Percentiles rank a stretch among this genome's conserved stretches.
Evolutionary conservation across 2,888 invertebrate species (phyloP).

Genomic region (Volucella inanis): DNA sequence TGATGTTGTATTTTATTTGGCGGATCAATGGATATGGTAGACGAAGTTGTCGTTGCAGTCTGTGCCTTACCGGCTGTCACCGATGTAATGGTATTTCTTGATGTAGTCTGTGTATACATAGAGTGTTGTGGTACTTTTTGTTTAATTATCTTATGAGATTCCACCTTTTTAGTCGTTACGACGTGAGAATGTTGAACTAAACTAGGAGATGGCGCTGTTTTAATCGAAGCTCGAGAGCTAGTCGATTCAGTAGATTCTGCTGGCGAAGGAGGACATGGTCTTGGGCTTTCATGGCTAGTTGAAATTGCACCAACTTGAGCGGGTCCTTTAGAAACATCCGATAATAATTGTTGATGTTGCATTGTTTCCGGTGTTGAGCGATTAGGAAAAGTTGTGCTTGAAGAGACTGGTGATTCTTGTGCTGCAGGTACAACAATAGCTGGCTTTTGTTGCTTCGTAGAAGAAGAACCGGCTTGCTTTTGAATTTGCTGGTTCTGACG

Average conservation of each 20-base stretch:
- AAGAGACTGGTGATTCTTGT: conserved; percentile 81
- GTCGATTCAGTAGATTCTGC: conserved; percentile 81
- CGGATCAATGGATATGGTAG: conserved; percentile 56
- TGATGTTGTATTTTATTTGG: conserved; percentile 75
- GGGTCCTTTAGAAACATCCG: conserved; percentile 85
- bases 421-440: conserved; percentile 83
- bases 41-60: conserved; percentile 89
- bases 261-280: conserved; percentile 86
- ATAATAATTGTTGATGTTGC: conserved; percentile 73
- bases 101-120: conserved; percentile 85
- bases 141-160: conserved; percentile 72
- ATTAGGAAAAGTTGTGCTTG: conserved; percentile 77
- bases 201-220: conserved; percentile 72
- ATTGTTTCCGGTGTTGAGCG: conserved; percentile 76
- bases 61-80: conserved; percentile 89
- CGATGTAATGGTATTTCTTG: conserved; percentile 92
- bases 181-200: conserved; percentile 56
- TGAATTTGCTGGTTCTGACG: conserved; percentile 76
- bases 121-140: conserved; percentile 81
- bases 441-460: conserved; percentile 75
- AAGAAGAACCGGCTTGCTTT: conserved; percentile 56
- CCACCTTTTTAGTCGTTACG: conserved; percentile 60
- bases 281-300: conserved; percentile 91
- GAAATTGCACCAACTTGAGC: conserved; percentile 93
- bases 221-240: conserved; percentile 74